Evolutionary conservation across 2,888 invertebrate species (phyloP).

Genomic region (Aethes cnicana): DNA sequence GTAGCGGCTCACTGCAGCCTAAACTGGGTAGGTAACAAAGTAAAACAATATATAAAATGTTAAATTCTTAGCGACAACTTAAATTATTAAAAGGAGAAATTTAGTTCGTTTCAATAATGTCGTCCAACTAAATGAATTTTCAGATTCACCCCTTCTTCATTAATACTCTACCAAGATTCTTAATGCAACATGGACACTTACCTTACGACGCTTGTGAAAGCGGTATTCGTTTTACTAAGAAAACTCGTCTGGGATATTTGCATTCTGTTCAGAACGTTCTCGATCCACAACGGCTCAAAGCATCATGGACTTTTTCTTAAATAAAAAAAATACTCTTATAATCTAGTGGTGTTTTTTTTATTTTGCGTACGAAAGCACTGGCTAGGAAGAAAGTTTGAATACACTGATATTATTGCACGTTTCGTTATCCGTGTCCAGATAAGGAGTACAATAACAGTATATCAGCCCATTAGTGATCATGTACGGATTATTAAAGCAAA

Average conservation of each 20-base stretch:
- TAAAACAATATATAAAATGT: too few relatives aligned
- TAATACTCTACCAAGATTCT: too few relatives aligned
- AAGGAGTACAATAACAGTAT: slow-evolving; percentile 58
- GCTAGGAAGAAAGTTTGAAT: slow-evolving; percentile 28
- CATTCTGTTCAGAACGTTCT: slow-evolving; percentile 37
- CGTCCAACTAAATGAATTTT: too few relatives aligned
- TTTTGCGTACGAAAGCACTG: slow-evolving; percentile 12
- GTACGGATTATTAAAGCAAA: slow-evolving; percentile 60
- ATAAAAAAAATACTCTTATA: too few relatives aligned
- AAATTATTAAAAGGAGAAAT: too few relatives aligned
- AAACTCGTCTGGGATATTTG: slow-evolving; percentile 40
- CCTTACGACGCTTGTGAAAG: slow-evolving; percentile 45
- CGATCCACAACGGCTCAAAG: background rate
- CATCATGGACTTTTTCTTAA: slow-evolving; percentile 20
- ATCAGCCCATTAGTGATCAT: slow-evolving; percentile 60
- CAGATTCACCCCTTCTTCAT: too few relatives aligned
- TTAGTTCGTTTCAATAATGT: too few relatives aligned
- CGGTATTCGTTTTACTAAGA: slow-evolving; percentile 39
- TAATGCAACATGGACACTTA: slow-evolving; percentile 35
- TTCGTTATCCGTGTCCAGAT: slow-evolving; percentile 49
- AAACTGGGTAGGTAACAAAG: too few relatives aligned
- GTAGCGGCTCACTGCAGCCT: too few relatives aligned
- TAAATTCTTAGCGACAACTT: too few relatives aligned
- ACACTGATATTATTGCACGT: slow-evolving; percentile 22
- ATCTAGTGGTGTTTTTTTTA: too few relatives aligned